Evolutionary conservation across 2,797 vertebrate genomes (phyloP).

Genomic region (Agapornis canus): DNA sequence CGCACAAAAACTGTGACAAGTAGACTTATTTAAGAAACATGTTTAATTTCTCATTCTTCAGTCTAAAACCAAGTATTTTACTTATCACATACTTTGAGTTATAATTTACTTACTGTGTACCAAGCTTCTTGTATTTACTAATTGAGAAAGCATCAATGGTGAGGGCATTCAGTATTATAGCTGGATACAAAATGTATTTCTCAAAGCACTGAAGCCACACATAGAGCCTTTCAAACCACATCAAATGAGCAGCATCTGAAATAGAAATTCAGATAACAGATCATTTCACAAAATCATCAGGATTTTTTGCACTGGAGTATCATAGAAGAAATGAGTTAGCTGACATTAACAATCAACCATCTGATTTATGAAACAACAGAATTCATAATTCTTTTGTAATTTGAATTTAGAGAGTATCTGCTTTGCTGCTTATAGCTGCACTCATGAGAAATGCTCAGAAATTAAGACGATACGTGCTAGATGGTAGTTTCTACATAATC

Average conservation of each 20-base stretch:
- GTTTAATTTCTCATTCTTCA: not conserved
- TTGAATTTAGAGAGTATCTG: not conserved
- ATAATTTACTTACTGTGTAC: conserved; percentile 90
- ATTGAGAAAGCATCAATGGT: conserved; percentile 93
- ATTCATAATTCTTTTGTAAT: not conserved
- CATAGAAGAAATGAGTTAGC: not conserved
- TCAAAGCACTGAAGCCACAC: conserved; percentile 95
- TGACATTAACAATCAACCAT: not conserved
- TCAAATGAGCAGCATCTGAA: conserved; percentile 92
- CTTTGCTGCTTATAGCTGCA: not conserved
- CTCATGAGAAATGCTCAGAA: not conserved
- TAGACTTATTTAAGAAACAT: not conserved
- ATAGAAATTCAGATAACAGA: conserved; percentile 55
- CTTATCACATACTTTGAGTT: not conserved
- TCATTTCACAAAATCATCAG: not conserved
- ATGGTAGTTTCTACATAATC: not conserved
- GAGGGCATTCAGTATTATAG: conserved; percentile 93
- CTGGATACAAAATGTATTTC: conserved; percentile 95
- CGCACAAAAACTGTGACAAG: not conserved
- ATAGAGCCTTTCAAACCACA: conserved; percentile 98
- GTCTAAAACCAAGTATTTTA: not conserved
- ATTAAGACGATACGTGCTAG: not conserved
- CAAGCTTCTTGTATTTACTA: conserved; percentile 91
- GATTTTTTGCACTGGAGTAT: not conserved
- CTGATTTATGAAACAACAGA: not conserved